Base-by-base conservation (phyloP, 2,888 invertebrate species). In the Lamproptera curius region DNA sequence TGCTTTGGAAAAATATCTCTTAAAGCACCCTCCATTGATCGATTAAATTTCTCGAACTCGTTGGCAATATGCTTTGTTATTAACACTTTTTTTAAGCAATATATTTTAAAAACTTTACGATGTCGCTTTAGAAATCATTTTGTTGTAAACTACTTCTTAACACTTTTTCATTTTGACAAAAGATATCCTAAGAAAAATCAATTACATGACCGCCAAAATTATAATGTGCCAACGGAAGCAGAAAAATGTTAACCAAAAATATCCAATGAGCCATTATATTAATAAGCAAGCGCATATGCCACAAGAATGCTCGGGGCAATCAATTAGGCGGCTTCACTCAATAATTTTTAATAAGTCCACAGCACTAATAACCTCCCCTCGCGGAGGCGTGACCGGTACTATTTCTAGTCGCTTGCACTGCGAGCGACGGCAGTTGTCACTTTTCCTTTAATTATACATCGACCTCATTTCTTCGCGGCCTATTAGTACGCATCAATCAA, bases 401-500 rank as follows among this genome's bases (percentile, higher is more conserved):
- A 86, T 86, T 86, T 81, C 80, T 77, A 81, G 71, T 65, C 71
- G 65, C 65, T 64, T 66, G 70, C 74, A 70, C 74, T 76, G 81
- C 62, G 70, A 84, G 65, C 78, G 87, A 87, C 87, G 85, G 85
- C 84, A 86, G 76, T 78, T 85, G 86, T 87, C 87, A 87, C 82
- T 83, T 85, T 73, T 77, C 74, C 70, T 85, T 79, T 87, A 87
- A 87, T 87, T 87, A 86, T 73, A 75, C 71, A 61, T 69, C 73
- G 78, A 81, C 83, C 79, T 85, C 80, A 80, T 86, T 86, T 74
- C 85, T 84, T 85, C 86, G 82, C 86, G 86, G 82, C 86, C 86
- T 87, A 87, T 87, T 87, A 87, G 86, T 86, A 84, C 76, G 74
- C 87, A 87, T 87, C 87, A 87, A 87, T 87, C 87, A 87, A 87